Conservation (phyloP, 2,797 vertebrate species). For the Falco biarmicus region DNA sequence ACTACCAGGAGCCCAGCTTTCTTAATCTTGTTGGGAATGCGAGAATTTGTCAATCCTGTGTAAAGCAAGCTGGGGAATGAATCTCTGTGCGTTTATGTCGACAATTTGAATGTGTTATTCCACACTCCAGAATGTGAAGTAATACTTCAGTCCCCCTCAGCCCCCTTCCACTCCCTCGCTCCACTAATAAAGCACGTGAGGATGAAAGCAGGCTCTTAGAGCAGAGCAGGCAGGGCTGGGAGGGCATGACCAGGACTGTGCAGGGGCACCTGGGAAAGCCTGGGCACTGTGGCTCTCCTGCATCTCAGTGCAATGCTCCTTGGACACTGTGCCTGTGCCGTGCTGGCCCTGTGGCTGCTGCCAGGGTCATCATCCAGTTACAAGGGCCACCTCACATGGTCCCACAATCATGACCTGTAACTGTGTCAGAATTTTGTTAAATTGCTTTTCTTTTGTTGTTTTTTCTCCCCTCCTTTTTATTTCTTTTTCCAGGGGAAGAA, state of each 20-base stretch:
- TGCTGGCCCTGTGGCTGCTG: not conserved
- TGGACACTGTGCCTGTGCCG: fast-evolving
- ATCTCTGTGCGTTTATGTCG: not conserved
- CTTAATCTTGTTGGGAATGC: not conserved
- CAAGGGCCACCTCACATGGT: not conserved
- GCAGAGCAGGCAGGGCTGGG: not conserved
- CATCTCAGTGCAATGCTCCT: not conserved
- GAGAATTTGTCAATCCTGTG: not conserved
- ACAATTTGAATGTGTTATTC: not conserved
- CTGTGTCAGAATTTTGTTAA: not conserved
- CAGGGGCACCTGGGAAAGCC: not conserved
- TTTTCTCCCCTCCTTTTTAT: not conserved
- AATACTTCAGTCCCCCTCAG: not conserved
- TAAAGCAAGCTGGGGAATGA: not conserved
- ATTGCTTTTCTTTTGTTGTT: not conserved
- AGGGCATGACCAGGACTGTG: fast-evolving
- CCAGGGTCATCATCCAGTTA: not conserved
- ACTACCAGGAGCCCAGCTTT: not conserved
- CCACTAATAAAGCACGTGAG: not conserved
- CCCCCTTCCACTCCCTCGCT: not conserved
- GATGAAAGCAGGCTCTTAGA: not conserved
- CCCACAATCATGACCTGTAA: not conserved
- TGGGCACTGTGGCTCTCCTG: not conserved
- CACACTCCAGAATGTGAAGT: not conserved
- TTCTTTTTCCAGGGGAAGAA: not conserved